Evolutionary conservation across 1,140 invertebrate species (phyloP), one percentile per base, ranked within the genome.

Genomic region (Nautilus pompilius): DNA sequence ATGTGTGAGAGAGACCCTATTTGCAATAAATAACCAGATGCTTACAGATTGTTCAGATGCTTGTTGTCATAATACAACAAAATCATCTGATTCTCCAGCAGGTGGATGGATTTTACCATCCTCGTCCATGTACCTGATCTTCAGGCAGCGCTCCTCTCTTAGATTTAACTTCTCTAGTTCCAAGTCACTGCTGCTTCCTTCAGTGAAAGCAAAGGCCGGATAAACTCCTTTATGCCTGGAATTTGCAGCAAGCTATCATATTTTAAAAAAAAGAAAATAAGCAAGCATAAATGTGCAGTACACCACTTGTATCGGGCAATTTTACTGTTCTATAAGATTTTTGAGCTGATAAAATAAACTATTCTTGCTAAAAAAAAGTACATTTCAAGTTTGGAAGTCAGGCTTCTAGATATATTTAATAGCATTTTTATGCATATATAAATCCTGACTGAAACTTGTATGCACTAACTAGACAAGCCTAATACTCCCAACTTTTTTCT

Each of bases 201-300:
- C 86, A 62, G 87, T 88, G 74, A 93, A 88, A 32, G 89, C 87
- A 83, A 93, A 93, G 83, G 93, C 88, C 24, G 91, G 91, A 83
- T 93, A 93, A 69, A 90, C 88, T 30, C 76, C 83, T 68, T 85
- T 84, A 57, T 84, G 82, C 66, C 80, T 76, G 71, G 84, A 86
- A 46, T 85, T 90, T n/a, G 64, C 56, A 20, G 75, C 71, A 61
- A 79, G 70, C 80, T 80, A 64, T 32, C 72, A 76, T 49, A 29
- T 55, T 33, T 55, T 48, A 29, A 57, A n/a, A 29, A 57, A 28
- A 51, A 32, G 36, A 15, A 51, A 24, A 53, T 45, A 4, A 26
- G 33, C 3, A 51, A 13, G 30, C 8, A 5, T 20, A 13, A 13
- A 45, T 17, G 20, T 58, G n/a, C 5, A 3, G 2, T 54, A 62